Evolutionary conservation across 2,113 vertebrate genomes (phyloP).

Genomic region (Eidolon helvum): DNA sequence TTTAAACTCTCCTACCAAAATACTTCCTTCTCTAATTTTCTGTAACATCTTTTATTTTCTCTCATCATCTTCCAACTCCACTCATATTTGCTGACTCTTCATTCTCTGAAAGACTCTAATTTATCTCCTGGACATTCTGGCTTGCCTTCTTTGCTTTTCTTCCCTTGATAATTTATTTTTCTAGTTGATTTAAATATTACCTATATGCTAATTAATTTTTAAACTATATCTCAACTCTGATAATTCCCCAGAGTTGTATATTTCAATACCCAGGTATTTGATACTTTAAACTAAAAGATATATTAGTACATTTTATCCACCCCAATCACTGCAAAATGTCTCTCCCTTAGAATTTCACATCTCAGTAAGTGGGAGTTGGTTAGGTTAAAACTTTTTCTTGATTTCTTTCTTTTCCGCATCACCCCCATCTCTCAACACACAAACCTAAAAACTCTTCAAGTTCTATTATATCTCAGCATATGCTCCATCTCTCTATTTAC

Average conservation of each 20-base stretch:
- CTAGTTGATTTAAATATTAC: background rate
- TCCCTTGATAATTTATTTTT: background rate
- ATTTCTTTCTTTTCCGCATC: background rate
- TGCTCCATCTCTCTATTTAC: background rate
- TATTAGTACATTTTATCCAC: background rate
- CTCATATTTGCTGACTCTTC: background rate
- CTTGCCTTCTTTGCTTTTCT: background rate
- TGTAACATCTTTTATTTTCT: background rate
- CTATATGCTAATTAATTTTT: slow-evolving; percentile 7
- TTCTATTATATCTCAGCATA: background rate
- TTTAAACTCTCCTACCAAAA: background rate
- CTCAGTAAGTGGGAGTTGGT: background rate
- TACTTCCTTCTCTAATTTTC: background rate
- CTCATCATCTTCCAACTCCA: background rate
- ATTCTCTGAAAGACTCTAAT: background rate
- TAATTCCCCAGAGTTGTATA: background rate
- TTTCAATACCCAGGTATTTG: background rate
- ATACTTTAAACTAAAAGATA: background rate
- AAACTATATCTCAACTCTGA: background rate
- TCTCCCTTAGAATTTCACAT: background rate
- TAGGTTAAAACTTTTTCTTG: background rate
- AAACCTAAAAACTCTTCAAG: background rate
- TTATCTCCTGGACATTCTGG: background rate
- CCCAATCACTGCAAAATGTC: background rate
- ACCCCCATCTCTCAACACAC: background rate